These are phyloP conservation scores for Zaprionus lineosus DNA, from an alignment of 2,888 invertebrate species.

Conservation along the genomic window DNA sequence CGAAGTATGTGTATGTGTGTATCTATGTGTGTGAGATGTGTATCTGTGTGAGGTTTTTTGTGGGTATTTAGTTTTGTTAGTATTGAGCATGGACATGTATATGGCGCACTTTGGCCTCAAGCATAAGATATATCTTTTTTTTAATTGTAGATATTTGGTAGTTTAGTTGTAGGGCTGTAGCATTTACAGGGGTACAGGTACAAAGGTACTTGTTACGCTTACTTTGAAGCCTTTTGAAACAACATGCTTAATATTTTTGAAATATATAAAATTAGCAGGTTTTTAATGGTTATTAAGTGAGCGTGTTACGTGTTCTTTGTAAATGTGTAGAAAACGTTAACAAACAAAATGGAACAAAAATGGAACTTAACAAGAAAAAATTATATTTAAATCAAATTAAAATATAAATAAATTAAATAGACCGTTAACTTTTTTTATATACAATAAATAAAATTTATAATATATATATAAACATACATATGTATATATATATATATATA, in stretches of 20 bases:
- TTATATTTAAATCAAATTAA: constrained; percentile 21
- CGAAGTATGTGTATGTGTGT: constrained; percentile 13
- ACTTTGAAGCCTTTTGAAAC: constrained; percentile 67
- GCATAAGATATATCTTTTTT: no score
- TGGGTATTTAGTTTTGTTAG: no score
- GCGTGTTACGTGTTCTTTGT: constrained; percentile 71
- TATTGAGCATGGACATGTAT: no score
- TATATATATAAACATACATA: no score
- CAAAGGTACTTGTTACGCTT: constrained; percentile 67
- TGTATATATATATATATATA: constrained; percentile 39
- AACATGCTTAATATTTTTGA: constrained; percentile 69
- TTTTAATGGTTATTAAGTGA: constrained; percentile 68
- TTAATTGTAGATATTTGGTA: constrained; percentile 27
- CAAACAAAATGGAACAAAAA: constrained; percentile 19
- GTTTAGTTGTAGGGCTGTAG: constrained; percentile 54
- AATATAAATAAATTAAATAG: constrained; percentile 27
- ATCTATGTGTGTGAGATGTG: constrained; percentile 18
- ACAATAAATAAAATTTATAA: constrained; percentile 58
- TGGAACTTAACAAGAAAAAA: constrained; percentile 7
- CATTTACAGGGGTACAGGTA: constrained; percentile 70
- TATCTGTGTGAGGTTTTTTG: constrained; percentile 11
- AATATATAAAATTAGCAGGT: constrained; percentile 44
- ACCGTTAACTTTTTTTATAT: constrained; percentile 44
- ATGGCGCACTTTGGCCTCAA: constrained; percentile 62
- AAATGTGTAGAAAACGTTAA: constrained; percentile 55